phyloP scores from a whole-genome alignment of 2,113 vertebrate genomes.

The Colius striatus region DNA sequence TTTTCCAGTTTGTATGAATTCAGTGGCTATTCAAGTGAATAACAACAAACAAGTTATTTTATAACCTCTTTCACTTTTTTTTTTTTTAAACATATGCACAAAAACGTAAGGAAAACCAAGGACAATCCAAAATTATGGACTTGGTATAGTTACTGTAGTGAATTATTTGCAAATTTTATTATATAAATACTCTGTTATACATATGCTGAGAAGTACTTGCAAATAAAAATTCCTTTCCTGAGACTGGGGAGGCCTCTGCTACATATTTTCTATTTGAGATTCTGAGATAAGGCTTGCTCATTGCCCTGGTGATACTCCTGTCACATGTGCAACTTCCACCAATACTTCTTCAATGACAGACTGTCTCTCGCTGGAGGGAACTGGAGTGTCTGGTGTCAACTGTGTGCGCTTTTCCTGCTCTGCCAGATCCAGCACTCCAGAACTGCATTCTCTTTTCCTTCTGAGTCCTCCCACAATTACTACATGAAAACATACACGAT shows the following conservation, averaged over 20 bases:
- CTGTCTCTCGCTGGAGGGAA: neutral
- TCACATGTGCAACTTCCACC: neutral
- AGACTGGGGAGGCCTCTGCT: neutral
- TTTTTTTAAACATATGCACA: neutral
- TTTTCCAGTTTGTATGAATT: constrained; percentile 8
- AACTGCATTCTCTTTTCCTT: neutral
- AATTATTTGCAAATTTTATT: neutral
- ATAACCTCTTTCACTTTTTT: neutral
- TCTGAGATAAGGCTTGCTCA: neutral
- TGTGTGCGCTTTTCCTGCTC: neutral
- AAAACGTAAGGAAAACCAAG: neutral
- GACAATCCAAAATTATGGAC: neutral
- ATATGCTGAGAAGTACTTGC: neutral
- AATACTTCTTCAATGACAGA: neutral
- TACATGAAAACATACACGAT: neutral
- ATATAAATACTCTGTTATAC: neutral
- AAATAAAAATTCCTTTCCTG: neutral
- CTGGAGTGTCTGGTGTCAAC: neutral
- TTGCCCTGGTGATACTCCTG: neutral
- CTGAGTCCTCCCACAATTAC: neutral
- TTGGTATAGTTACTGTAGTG: neutral
- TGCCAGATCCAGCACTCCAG: neutral
- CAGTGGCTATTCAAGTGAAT: neutral
- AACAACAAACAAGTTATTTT: neutral
- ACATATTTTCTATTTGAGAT: neutral